Evolutionary conservation across 2,797 vertebrate genomes (phyloP), one percentile per base, ranked within the genome.

Genomic region (Yasuhikotakia modesta): DNA sequence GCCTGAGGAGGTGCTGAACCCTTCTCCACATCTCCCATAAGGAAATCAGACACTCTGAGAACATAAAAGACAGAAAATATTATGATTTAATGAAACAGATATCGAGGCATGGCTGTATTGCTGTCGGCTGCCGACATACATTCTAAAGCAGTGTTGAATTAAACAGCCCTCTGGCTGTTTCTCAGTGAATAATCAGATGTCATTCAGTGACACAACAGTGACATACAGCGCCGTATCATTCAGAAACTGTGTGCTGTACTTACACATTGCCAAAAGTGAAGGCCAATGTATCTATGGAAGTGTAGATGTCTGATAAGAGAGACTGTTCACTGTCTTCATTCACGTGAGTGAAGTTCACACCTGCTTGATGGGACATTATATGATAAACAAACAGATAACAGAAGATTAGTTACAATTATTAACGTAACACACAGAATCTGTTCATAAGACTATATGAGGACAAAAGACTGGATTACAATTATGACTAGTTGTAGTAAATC

Each of bases 11-110:
- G 93, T 90, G 95, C 93, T 45, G 96, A 95, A 88, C 95, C 94
- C 91, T 92, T 97, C 93, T 97, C 95, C 94, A 97, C 95, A 96
- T 99, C 98, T 95, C 97, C 97, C 98, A 99, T 99, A 95, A 99
- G 96, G 94, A 98, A 96, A 90, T 97, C 96, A 91, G 98, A 98
- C 92, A 99, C 95, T 88, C 98, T 99, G 82, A 82, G 87, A 87
- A 70, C 88, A 78, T 86, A 73, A 63, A 82, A 79, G 71, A 22
- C 22, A 52, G 82, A 75, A 78, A 82, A 82, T 87, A 87, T 68
- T 88, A 78, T 86, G 74, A 45, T 35, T 55, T 57, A 60, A 21
- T 22, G 50, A 21, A 22, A 63, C 30, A 65, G 19, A 73, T 63
- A 57, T 60, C 58, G 2, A 61, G 5, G 6, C n/a, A 52, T 52